phyloP scores from a whole-genome alignment of 2,797 vertebrate genomes.

The Apodemus agrarius region DNA sequence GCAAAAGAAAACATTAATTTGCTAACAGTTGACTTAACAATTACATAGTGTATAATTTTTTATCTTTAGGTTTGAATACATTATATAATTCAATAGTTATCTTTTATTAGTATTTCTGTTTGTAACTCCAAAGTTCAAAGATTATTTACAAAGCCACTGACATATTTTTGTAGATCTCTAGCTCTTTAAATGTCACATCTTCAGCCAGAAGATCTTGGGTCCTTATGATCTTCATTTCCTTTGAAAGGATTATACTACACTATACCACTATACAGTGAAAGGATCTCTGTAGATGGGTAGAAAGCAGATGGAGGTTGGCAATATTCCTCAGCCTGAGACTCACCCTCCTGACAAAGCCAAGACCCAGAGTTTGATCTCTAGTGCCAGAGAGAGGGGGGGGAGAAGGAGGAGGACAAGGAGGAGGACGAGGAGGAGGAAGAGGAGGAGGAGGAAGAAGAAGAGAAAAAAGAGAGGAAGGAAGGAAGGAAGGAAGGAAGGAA shows the following conservation, averaged over 20 bases:
- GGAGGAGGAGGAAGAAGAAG: not conserved
- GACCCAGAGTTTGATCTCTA: not conserved
- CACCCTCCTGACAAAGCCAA: not conserved
- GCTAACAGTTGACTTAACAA: not conserved
- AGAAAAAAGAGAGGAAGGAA: too few species aligned
- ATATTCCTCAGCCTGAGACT: not conserved
- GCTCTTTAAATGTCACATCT: not conserved
- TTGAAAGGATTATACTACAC: not conserved
- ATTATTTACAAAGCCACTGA: not conserved
- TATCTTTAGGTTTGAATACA: not conserved
- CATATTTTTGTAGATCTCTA: not conserved
- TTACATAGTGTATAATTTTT: not conserved
- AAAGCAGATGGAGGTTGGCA: not conserved
- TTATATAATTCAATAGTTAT: not conserved
- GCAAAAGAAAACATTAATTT: not conserved
- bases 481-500: too few species aligned
- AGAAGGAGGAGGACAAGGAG: too few species aligned
- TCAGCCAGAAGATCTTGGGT: not conserved
- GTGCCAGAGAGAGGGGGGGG: rapidly evolving
- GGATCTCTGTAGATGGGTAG: not conserved
- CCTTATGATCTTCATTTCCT: not conserved
- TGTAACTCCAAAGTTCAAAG: not conserved
- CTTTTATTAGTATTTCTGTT: not conserved
- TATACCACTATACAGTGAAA: not conserved
- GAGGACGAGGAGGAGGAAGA: not conserved